Conservation (phyloP, 64 coral and sea anemone species). For the Platygyra sinensis region DNA sequence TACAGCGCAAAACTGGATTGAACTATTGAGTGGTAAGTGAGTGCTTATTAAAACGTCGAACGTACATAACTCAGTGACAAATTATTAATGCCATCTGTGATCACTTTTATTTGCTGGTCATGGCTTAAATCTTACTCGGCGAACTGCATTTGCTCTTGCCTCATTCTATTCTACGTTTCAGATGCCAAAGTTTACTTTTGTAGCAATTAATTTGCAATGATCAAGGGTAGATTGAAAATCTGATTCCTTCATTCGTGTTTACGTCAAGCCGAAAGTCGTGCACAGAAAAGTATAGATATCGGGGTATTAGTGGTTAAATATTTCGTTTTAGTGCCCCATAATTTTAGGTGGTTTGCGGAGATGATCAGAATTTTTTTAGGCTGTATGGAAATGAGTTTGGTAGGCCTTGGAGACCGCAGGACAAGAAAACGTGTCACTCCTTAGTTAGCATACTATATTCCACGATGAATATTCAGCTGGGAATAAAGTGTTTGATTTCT, state of each 20-base stretch:
- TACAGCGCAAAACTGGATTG: slow-evolving; percentile 96
- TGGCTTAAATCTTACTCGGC: background rate
- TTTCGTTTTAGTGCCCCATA: background rate
- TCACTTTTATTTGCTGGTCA: background rate
- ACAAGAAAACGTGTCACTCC: background rate
- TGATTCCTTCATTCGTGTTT: too few species aligned
- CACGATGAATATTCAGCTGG: background rate
- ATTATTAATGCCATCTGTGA: slow-evolving; percentile 29
- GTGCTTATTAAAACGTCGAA: background rate
- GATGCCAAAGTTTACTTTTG: background rate
- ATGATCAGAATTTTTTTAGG: background rate
- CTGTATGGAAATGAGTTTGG: background rate
- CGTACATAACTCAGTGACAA: background rate
- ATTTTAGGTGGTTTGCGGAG: background rate
- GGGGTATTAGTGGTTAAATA: background rate
- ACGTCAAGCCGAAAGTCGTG: too few species aligned
- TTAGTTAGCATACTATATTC: slow-evolving; percentile 22
- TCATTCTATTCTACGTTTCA: background rate
- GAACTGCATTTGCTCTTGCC: background rate
- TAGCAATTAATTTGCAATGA: too few species aligned
- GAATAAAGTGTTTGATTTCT: background rate
- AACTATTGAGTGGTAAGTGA: slow-evolving; percentile 88
- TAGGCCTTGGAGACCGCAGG: background rate
- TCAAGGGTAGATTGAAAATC: too few species aligned
- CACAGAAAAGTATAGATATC: background rate